Base-by-base conservation (phyloP, 2,888 invertebrate species). In the Drosophila neonasuta region DNA sequence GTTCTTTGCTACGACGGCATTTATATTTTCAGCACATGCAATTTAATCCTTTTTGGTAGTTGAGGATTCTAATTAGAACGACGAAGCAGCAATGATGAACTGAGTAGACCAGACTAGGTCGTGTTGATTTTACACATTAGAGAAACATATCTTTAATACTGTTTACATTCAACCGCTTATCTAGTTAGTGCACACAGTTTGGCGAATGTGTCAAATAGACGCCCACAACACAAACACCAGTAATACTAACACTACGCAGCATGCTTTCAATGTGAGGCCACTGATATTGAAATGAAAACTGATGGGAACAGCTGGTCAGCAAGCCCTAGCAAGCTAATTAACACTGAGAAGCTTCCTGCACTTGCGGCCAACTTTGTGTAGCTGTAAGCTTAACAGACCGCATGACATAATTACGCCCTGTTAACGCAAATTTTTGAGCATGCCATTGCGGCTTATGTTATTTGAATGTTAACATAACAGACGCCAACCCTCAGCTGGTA, bases 101-200 rank as follows among this genome's bases (percentile, higher is more conserved):
- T 45, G 36, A 36, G 46, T 10, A 13, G 15, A 36, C 30, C 45
- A 49, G 36, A 36, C 50, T 11, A 13, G 15, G 11, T 20, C 49
- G 24, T 54, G 17, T 49, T 60, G 11, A 24, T 34, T 72, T 9
- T 44, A 54, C 15, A 24, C 24, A 24, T 34, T 46, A 42, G 15
- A 46, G 50, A 41, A 50, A 30, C 52, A 56, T 77, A 65, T 56
- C 49, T 66, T 56, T 52, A 66, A 63, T 63, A 55, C 46, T 49
- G 56, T 67, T 64, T 74, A 55, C 58, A 46, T 57, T 67, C 41
- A 39, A 32, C 41, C 42, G 67, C 75, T 74, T 74, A 71, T 74
- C 75, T 74, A 45, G 41, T 29, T 74, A 45, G 41, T 29, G 15
- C 59, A 51, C 49, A 52, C 63, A 64, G 58, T 46, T 60, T 56